Evolutionary conservation across 2,797 vertebrate species (phyloP), one percentile per base, ranked within the genome.

Genomic region (Jordanella pulchra): DNA sequence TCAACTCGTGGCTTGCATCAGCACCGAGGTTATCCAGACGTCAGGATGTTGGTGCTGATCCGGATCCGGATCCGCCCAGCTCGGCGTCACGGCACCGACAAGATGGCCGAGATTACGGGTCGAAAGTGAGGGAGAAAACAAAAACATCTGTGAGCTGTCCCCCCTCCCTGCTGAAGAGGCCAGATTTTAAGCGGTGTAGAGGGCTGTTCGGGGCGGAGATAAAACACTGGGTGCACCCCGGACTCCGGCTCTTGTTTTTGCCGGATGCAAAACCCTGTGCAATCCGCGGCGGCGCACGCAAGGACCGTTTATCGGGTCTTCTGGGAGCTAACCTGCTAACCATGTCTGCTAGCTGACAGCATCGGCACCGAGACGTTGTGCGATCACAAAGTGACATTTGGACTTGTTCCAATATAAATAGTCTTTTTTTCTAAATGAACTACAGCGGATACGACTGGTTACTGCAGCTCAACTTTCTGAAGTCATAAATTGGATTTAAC

Each of bases 11-110:
- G 30, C 56, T 78, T 56, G 21, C 71, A 75, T 15, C 71, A 48
- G 18, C 56, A 75, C 80, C 73, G 66, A 60, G 69, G 44, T 60
- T 63, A 65, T 45, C 0, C 63, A 63, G 66, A 27, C 25, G 75
- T 72, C 54, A 71, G 83, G 81, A 83, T 95, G 94, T 93, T 95
- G 95, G 94, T 94, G 95, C 93, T 95, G 95, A 95, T 96, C 95
- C 86, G 77, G 89, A 86, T 84, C 78, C 85, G 83, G 88, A 88
- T 86, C 85, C 90, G 92, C 91, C 94, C 93, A 88, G 88, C 87
- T 83, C 86, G 79, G 89, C 92, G 91, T 94, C 93, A 95, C 91
- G 76, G 91, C 90, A 78, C 89, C 82, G 93, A 95, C 93, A 95
- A 95, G 93, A 95, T 95, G 94, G 95, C 94, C 89, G 94, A 90